A percentile compares a stretch with the other conserved stretches of the same genome.
Conservation (phyloP, 2,888 invertebrate species). For the Strigamia transsilvanica region DNA sequence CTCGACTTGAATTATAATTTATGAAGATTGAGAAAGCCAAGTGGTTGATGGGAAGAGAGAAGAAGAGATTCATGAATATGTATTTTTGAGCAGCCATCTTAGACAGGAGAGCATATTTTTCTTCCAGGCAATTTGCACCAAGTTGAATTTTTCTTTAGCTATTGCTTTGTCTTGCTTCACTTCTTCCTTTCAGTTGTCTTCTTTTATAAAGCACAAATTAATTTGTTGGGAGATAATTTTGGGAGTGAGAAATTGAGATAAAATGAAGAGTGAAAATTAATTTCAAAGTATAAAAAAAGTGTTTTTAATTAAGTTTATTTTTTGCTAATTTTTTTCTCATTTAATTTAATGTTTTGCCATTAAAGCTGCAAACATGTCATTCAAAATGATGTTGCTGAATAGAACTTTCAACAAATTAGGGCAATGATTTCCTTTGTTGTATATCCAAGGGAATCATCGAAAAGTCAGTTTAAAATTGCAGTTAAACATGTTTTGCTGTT, state of each 20-base stretch:
- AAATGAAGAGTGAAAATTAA: not conserved
- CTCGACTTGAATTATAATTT: constrained; percentile 28
- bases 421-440: no score
- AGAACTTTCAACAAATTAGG: no score
- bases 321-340: no score
- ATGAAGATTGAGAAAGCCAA: constrained; percentile 38
- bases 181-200: not conserved
- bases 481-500: no score
- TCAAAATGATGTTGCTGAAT: no score
- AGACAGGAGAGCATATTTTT: constrained; percentile 23
- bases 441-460: no score
- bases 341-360: no score
- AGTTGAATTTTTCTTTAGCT: constrained; percentile 9
- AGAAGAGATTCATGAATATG: constrained; percentile 38
- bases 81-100: constrained; percentile 33
- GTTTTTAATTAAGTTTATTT: no score
- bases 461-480: no score
- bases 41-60: not conserved
- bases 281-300: not conserved
- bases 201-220: constrained; percentile 11
- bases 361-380: no score
- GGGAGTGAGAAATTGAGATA: not conserved
- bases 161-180: constrained; percentile 18
- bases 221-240: constrained; percentile 27
- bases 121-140: constrained; percentile 28